Conservation (phyloP, 2,888 invertebrate species). For the Danaus chrysippus region DNA sequence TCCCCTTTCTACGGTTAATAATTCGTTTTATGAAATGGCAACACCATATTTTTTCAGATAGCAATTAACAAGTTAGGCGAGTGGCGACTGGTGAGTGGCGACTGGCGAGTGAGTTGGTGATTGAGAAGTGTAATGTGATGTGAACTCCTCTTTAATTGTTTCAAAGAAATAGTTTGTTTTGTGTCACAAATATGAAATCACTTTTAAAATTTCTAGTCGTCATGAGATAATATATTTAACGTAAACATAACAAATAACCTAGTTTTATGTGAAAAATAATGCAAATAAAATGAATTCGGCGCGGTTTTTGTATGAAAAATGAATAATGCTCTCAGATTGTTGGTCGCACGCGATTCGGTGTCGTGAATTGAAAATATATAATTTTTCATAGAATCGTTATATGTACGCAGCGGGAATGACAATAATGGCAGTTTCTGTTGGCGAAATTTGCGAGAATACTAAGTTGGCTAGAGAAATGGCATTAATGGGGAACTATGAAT, state of each 20-base stretch:
- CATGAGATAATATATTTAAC: conserved; percentile 50
- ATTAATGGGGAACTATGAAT: conserved; percentile 96
- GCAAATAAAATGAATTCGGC: conserved; percentile 38
- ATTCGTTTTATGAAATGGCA: too few species aligned
- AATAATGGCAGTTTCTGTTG: conserved; percentile 92
- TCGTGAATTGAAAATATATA: conserved; percentile 37
- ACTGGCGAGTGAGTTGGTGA: conserved; percentile 15
- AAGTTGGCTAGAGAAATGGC: conserved; percentile 97
- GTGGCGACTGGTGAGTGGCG: conserved; percentile 1
- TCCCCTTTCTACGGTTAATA: too few species aligned
- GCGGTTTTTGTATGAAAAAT: conserved; percentile 41
- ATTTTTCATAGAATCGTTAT: conserved; percentile 60
- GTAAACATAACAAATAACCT: conserved; percentile 35
- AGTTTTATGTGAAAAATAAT: conserved; percentile 32
- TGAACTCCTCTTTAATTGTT: conserved; percentile 33
- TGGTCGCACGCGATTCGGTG: conserved; percentile 61
- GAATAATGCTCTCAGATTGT: conserved; percentile 57
- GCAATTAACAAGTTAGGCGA: neutral
- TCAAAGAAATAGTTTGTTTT: conserved; percentile 64
- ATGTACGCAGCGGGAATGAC: conserved; percentile 81
- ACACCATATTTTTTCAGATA: neutral
- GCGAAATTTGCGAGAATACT: conserved; percentile 96
- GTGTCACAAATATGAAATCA: conserved; percentile 51
- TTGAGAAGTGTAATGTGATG: conserved; percentile 30
- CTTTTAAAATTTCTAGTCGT: conserved; percentile 49